Evolutionary conservation across 2,888 invertebrate genomes (phyloP).

Genomic region (Cylindroiulus punctatus): DNA sequence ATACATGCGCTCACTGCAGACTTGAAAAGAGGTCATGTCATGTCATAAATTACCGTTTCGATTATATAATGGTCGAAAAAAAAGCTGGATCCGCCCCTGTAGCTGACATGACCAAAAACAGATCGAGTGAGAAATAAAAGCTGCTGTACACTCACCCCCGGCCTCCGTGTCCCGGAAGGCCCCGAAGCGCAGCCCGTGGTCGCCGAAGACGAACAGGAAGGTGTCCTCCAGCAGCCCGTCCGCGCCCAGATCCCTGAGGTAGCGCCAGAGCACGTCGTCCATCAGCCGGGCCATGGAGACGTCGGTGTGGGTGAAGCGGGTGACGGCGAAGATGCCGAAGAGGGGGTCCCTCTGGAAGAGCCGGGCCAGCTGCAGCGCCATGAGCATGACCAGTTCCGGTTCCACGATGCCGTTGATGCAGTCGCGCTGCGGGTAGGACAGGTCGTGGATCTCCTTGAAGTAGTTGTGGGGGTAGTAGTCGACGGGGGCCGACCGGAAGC

Average conservation of each 20-base stretch:
- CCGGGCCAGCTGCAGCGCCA: slow-evolving; percentile 3
- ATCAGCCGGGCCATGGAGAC: not conserved
- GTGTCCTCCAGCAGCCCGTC: not conserved
- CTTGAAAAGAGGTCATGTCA: no score
- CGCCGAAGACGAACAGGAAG: slow-evolving; percentile 48
- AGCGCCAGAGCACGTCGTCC: not conserved
- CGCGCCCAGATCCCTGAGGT: not conserved
- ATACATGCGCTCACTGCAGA: no score
- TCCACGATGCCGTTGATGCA: slow-evolving; percentile 31
- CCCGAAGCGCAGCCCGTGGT: slow-evolving; percentile 50
- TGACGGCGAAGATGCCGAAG: not conserved
- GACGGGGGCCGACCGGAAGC: slow-evolving; percentile 78
- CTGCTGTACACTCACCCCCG: slow-evolving; percentile 2
- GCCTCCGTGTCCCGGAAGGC: not conserved
- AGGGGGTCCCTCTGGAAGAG: not conserved
- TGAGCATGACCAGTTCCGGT: not conserved
- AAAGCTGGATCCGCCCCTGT: no score
- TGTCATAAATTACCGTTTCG: no score
- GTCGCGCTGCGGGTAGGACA: not conserved
- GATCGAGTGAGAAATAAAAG: no score
- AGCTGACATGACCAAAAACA: no score
- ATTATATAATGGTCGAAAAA: no score
- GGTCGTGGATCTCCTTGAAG: slow-evolving; percentile 49
- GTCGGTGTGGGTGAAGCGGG: not conserved
- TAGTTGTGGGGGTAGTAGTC: slow-evolving; percentile 85